Conservation (phyloP, 2,113 vertebrate genomes). For the Percina caprodes region DNA sequence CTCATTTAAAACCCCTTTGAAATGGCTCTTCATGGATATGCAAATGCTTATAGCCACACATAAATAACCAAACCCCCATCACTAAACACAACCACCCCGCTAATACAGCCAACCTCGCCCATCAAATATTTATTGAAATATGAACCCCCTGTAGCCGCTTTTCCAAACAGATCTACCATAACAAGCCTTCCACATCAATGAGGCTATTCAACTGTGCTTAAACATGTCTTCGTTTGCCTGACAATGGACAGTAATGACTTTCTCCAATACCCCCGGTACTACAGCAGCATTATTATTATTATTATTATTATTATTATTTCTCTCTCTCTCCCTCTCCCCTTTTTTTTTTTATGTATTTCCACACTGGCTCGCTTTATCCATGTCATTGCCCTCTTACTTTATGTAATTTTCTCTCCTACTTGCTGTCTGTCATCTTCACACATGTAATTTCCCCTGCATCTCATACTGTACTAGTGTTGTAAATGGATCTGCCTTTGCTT, state of each 20-base stretch:
- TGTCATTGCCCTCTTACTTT: background rate
- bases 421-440: background rate
- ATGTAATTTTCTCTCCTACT: background rate
- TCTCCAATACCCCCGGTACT: constrained; percentile 52
- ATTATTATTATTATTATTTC: too few relatives aligned
- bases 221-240: constrained; percentile 64
- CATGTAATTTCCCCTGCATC: background rate
- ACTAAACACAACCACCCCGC: constrained; percentile 29
- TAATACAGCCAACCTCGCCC: constrained; percentile 21
- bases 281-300: too few relatives aligned
- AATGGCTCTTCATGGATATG: constrained; percentile 30
- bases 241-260: constrained; percentile 73
- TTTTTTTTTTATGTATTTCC: background rate
- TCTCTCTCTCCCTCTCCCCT: background rate
- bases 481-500: background rate
- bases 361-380: background rate
- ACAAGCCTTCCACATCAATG: constrained; percentile 66
- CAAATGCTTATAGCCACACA: constrained; percentile 21
- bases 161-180: constrained; percentile 63
- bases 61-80: constrained; percentile 23
- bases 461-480: background rate
- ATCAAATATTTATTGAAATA: constrained; percentile 79
- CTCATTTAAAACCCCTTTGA: constrained; percentile 45
- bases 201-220: constrained; percentile 70
- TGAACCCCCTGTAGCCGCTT: constrained; percentile 35